Conservation (phyloP, 2,797 vertebrate species). For the Todus mexicanus region DNA sequence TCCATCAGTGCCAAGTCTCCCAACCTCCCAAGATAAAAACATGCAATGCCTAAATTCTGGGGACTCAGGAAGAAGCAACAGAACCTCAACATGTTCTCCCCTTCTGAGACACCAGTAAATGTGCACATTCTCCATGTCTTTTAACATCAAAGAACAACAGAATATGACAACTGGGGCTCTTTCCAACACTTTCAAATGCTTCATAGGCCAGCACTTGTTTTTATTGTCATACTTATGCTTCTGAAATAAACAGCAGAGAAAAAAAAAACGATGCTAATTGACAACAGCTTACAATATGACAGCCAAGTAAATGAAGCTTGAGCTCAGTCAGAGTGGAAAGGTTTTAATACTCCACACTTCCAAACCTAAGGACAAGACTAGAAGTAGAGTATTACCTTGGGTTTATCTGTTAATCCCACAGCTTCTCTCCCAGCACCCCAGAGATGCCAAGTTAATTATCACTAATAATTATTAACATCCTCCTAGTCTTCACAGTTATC, state of each 20-base stretch:
- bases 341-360: constrained; percentile 12
- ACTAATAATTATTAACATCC: not conserved
- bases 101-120: not conserved
- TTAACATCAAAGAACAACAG: not conserved
- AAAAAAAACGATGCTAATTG: constrained; percentile 20
- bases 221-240: not conserved
- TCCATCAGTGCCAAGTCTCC: not conserved
- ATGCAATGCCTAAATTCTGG: not conserved
- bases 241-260: constrained; percentile 26
- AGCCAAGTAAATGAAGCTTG: not conserved
- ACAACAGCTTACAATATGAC: constrained; percentile 3
- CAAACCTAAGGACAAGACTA: not conserved
- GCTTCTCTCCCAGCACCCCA: not conserved
- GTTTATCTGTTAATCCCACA: not conserved
- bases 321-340: not conserved
- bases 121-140: not conserved
- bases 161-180: not conserved
- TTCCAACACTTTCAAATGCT: not conserved
- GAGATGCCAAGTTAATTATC: not conserved
- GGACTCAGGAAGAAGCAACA: not conserved
- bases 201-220: not conserved
- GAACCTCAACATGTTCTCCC: not conserved
- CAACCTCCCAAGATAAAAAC: not conserved
- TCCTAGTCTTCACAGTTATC: not conserved
- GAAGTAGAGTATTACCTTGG: not conserved